Percentiles rank a stretch among this genome's conserved stretches.
phyloP scores from a whole-genome alignment of 1,140 invertebrate genomes.

The Rhopalosiphum padi region DNA sequence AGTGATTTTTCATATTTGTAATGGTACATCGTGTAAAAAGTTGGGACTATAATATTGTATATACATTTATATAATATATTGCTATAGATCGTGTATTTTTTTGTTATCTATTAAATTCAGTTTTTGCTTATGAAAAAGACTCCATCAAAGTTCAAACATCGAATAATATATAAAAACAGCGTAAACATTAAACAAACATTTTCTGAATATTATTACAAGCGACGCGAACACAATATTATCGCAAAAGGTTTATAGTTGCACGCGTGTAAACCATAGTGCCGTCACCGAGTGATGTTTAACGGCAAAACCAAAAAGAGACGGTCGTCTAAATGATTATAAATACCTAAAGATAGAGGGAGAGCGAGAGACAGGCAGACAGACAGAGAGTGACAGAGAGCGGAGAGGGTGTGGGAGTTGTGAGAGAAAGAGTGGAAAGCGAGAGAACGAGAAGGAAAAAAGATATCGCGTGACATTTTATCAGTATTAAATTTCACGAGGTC shows the following conservation, averaged over 20 bases:
- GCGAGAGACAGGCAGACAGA: too few relatives aligned
- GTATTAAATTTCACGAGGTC: constrained; percentile 35
- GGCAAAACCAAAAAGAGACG: background rate
- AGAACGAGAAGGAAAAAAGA: background rate
- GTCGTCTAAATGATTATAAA: background rate
- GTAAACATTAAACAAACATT: background rate
- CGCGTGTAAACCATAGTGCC: background rate
- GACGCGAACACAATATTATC: background rate
- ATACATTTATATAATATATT: background rate
- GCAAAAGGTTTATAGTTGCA: background rate
- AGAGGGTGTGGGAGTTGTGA: background rate
- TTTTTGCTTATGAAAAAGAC: background rate
- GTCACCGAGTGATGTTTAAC: background rate
- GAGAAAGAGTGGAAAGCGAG: background rate
- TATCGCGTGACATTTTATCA: constrained; percentile 27
- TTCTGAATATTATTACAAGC: constrained; percentile 19
- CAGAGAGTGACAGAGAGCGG: background rate
- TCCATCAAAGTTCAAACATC: background rate
- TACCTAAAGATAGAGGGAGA: background rate
- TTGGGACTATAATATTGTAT: background rate
- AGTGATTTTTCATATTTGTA: background rate
- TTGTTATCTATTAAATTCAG: background rate
- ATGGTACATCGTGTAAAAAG: background rate
- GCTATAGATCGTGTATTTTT: background rate
- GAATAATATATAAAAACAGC: background rate